Evolutionary conservation across 2,888 invertebrate genomes (phyloP), one percentile per base, ranked within the genome.

Genomic region (Lasioglossum villosulum): DNA sequence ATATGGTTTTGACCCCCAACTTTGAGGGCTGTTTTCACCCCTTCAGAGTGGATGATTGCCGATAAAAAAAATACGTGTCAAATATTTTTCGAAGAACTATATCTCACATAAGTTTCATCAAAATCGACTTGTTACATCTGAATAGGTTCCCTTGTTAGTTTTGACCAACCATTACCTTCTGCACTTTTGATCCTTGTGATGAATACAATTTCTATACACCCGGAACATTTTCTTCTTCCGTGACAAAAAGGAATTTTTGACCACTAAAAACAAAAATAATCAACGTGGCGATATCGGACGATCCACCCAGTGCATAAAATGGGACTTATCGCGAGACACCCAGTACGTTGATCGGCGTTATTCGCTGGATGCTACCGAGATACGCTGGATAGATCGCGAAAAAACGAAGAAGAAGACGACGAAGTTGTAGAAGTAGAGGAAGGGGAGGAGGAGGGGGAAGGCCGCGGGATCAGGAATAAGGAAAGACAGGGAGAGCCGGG

Each of bases 361-460:
- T 76, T 48, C 80, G 75, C 52, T 77, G 59, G 80, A 81, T 48
- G 70, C 81, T 59, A 78, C 78, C 75, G 75, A 56, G 77, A 76
- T 75, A 71, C 74, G 80, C 75, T 71, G 74, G 78, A 82, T 86
- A 72, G 78, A 88, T 73, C 52, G 77, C 39, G 30, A 70, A 19
- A 63, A 48, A 45, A 48, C 71, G 19, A 48, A 16, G 63, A 16
- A 63, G 63, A 63, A 56, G 66, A 37, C 4, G 34, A 37, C 34
- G 34, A 52, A 59, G 34, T 16, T 27, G 39, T 12, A 10, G 48
- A 27, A 16, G 74, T 23, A 39, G 42, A 52, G 0, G 8, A n/a
- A 0, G 10, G 23, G 8, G 52, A 52, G 2, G 23, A 12, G 3
- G 52, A n/a, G 10, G 52, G 1, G 56, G 34, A 27, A 30, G 23